Conservation (phyloP, 2,888 invertebrate species). For the Synergus umbraculus region DNA sequence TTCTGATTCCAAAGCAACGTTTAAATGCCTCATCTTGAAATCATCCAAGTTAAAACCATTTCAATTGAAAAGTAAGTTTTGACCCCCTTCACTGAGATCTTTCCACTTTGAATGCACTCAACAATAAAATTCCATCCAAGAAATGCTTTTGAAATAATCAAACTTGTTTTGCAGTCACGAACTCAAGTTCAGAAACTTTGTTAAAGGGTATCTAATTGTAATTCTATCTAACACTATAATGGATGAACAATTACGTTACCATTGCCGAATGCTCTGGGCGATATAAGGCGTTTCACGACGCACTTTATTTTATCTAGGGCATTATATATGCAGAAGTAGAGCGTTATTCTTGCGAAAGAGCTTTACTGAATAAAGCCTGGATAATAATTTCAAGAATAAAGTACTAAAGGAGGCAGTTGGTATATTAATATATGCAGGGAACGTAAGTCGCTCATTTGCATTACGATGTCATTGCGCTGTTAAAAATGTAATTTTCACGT, state of each 20-base stretch:
- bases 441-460: slow-evolving; percentile 38
- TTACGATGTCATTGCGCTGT: slow-evolving; percentile 13
- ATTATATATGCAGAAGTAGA: slow-evolving; percentile 50
- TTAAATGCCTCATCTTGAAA: background rate
- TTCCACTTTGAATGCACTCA: background rate
- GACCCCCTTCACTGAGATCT: background rate
- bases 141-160: background rate
- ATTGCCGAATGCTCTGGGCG: slow-evolving; percentile 1
- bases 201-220: slow-evolving; percentile 5
- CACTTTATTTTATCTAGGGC: slow-evolving; percentile 35
- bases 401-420: slow-evolving; percentile 44
- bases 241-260: slow-evolving; percentile 18
- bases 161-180: background rate
- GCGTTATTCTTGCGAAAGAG: slow-evolving; percentile 48
- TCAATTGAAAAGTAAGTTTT: slow-evolving; percentile 1
- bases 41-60: background rate
- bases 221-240: slow-evolving; percentile 3
- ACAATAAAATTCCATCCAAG: background rate
- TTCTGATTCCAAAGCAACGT: background rate
- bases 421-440: slow-evolving; percentile 38
- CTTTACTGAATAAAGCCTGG: slow-evolving; percentile 49
- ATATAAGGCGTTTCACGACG: slow-evolving; percentile 28
- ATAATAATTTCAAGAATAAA: slow-evolving; percentile 51
- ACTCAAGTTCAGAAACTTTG: background rate
- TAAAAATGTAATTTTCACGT: background rate